Base-by-base conservation (phyloP, 2,888 invertebrate genomes). In the Pomacea canaliculata region DNA sequence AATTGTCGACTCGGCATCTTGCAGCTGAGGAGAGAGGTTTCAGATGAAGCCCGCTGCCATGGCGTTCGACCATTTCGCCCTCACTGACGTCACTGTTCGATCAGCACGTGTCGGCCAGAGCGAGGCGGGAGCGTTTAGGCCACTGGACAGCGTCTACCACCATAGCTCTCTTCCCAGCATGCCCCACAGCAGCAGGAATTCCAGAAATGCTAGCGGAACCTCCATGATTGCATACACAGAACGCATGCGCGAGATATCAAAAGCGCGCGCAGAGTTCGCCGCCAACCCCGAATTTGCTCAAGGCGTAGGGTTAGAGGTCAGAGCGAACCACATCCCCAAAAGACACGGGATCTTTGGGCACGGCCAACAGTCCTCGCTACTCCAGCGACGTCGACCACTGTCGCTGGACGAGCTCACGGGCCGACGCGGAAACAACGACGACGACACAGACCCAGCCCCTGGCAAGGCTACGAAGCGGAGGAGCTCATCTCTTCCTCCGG, bases 371-470 rank as follows among this genome's bases (percentile, higher is more conserved):
- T 19, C 19, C 1, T 46, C 19, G 16, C 62, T 9, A 18, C 70
- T 23, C 19, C 18, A 59, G 5, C 69, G 18, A 19, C 78, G 83
- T 51, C 81, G 84, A 23, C 85, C 85, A 8, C 81, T 83, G 79
- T 85, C 85, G 18, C 78, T 85, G 66, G 84, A 85, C 71, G 85
- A 85, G 75, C 78, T 84, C 4, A 76, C 83, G 4, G 84, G 85
- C 18, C 69, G 74, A 9, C 74, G 60, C 12, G 69, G 59, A 19
- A 46, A 46, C 27, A 72, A 72, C 18, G 12, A 66, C 37, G 56
- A 66, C 27, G 65, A 73, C 2, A 63, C 2, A 9, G 37, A 37
- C 37, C 19, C 63, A 23, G 63, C 63, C 7, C 4, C n/a, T 1
- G 49, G n/a, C 9, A 49, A 48, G 12, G 27, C 72, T 19, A 66